A percentile compares a stretch with the other conserved stretches of the same genome.
phyloP scores from a whole-genome alignment of 2,888 invertebrate species.

The Priocnemis perturbator region DNA sequence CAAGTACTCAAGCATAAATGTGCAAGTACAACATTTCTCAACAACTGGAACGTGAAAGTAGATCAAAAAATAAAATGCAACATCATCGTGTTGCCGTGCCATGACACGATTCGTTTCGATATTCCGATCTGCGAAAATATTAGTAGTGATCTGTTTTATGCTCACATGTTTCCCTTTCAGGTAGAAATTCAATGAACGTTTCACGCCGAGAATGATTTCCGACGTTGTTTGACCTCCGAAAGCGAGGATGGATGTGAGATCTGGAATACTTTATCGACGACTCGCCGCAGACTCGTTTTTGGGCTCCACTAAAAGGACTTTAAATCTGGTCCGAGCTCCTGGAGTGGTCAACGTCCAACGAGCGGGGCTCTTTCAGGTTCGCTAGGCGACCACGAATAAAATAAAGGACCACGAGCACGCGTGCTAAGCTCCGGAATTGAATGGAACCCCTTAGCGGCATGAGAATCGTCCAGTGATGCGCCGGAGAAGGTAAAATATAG shows the following conservation, averaged over 20 bases:
- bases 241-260: neutral
- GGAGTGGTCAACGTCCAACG: neutral
- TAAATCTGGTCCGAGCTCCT: constrained; percentile 44
- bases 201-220: too few species aligned
- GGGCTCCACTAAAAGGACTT: constrained; percentile 29
- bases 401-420: constrained; percentile 30
- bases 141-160: neutral
- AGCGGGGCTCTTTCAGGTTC: constrained; percentile 18
- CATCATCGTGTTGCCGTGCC: too few species aligned
- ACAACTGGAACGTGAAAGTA: too few species aligned
- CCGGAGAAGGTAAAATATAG: constrained; percentile 19
- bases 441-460: constrained; percentile 4
- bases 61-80: too few species aligned
- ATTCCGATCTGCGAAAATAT: too few species aligned
- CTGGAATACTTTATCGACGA: neutral
- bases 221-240: too few species aligned
- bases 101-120: too few species aligned
- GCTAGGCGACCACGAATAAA: constrained; percentile 47
- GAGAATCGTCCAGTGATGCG: constrained; percentile 13
- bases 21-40: too few species aligned
- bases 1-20: too few species aligned
- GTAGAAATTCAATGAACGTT: too few species aligned
- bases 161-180: too few species aligned
- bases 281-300: constrained; percentile 26
- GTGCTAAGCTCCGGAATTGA: constrained; percentile 24